A percentile compares a stretch with the other conserved stretches of the same genome.
These are phyloP conservation scores for Myiothlypis coronata DNA, from an alignment of 2,797 vertebrate genomes.

Conservation along the genomic window DNA sequence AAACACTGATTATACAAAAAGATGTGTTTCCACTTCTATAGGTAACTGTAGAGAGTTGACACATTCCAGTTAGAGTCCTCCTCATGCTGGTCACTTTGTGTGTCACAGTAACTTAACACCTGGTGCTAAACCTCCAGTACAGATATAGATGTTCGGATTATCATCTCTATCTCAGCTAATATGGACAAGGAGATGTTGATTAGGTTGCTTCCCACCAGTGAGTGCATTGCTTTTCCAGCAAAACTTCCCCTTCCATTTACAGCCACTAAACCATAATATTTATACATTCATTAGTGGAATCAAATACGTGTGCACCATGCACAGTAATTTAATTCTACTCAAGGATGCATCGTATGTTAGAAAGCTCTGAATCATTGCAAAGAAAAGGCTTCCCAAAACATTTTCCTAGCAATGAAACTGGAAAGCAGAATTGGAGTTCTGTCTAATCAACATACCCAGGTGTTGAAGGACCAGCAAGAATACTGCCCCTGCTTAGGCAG, in stretches of 20 bases:
- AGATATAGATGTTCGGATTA: background rate
- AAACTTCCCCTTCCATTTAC: background rate
- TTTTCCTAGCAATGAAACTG: background rate
- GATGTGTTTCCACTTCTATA: background rate
- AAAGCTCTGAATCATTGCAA: rapidly evolving
- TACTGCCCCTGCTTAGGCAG: background rate
- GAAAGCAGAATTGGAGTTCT: background rate
- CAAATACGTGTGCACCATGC: background rate
- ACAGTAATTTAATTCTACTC: background rate
- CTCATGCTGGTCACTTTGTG: background rate
- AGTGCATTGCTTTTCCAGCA: background rate
- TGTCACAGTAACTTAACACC: conserved; percentile 4
- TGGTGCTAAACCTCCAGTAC: background rate
- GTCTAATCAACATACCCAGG: background rate
- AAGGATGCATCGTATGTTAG: background rate
- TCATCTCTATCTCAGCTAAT: background rate
- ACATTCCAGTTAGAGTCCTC: background rate
- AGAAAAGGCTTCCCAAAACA: background rate
- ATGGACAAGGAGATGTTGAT: background rate
- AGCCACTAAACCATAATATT: background rate
- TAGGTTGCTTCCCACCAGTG: background rate
- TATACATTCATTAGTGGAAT: background rate
- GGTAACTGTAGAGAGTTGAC: background rate
- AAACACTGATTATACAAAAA: background rate
- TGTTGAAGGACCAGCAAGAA: background rate